These are phyloP conservation scores for Drosophila histrio DNA, from an alignment of 2,888 invertebrate genomes.

Conservation along the genomic window DNA sequence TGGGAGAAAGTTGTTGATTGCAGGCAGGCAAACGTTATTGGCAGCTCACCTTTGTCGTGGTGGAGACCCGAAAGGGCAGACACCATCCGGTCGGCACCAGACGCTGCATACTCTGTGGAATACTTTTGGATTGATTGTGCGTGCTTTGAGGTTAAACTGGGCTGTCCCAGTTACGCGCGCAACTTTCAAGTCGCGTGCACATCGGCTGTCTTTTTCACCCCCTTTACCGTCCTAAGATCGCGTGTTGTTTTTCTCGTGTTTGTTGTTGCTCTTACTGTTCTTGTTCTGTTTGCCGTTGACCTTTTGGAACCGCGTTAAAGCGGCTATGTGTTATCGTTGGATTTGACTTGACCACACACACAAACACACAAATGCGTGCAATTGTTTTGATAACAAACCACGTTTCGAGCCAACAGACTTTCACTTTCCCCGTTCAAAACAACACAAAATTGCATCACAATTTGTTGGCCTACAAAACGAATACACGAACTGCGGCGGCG, in stretches of 20 bases:
- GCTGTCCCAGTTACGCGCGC: constrained; percentile 47
- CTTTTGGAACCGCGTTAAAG: constrained; percentile 31
- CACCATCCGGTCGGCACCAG: constrained; percentile 75
- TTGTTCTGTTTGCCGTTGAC: constrained; percentile 17
- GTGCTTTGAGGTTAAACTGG: constrained; percentile 58
- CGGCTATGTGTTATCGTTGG: background rate
- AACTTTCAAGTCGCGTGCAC: constrained; percentile 50
- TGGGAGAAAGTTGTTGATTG: background rate
- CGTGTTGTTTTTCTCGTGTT: constrained; percentile 19
- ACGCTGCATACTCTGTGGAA: constrained; percentile 57
- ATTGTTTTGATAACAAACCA: constrained; percentile 12
- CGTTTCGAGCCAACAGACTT: constrained; percentile 47
- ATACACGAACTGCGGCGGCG: constrained; percentile 12
- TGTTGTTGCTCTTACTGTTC: constrained; percentile 14
- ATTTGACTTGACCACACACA: constrained; percentile 5
- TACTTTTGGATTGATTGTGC: constrained; percentile 17
- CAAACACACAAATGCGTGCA: constrained; percentile 2
- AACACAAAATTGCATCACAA: constrained; percentile 75
- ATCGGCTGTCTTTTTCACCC: constrained; percentile 31
- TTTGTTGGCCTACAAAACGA: constrained; percentile 19
- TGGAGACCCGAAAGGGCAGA: constrained; percentile 82
- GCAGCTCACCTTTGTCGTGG: constrained; percentile 82
- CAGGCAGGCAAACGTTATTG: background rate
- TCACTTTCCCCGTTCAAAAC: constrained; percentile 63
- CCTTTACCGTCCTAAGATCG: constrained; percentile 10